Evolutionary conservation across 2,113 vertebrate species (phyloP).

Genomic region (Brachyhypopomus occidentalis): DNA sequence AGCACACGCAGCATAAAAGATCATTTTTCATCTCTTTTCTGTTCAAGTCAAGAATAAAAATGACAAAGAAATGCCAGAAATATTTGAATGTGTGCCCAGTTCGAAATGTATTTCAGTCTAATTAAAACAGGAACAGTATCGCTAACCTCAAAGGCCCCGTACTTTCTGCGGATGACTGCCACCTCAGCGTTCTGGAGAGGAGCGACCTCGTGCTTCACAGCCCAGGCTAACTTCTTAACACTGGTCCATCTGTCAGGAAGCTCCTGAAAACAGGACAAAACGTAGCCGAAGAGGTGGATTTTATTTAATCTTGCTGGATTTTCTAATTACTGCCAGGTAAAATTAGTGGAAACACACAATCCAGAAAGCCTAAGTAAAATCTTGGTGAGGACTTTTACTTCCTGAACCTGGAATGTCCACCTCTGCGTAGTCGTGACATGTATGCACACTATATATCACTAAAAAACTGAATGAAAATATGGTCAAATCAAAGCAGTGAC

Average conservation of each 20-base stretch:
- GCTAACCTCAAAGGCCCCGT: conserved; percentile 74
- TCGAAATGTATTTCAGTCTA: not conserved
- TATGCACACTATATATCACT: not conserved
- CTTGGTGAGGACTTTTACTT: no score
- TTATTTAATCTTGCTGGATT: no score
- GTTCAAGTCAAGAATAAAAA: not conserved
- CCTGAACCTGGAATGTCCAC: no score
- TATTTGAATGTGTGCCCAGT: not conserved
- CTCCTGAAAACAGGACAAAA: conserved; percentile 62
- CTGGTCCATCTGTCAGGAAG: conserved; percentile 79
- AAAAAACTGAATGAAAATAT: not conserved
- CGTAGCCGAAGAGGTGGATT: no score
- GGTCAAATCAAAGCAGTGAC: not conserved
- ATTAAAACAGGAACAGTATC: not conserved
- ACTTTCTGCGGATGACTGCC: conserved; percentile 74
- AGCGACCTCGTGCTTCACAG: conserved; percentile 76
- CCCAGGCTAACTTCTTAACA: conserved; percentile 75
- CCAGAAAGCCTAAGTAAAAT: no score
- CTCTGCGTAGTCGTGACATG: no score
- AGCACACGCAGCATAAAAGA: not conserved
- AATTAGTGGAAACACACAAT: no score
- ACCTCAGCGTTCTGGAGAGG: conserved; percentile 78
- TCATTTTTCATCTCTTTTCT: not conserved
- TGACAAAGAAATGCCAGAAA: not conserved
- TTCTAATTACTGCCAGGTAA: no score